Conservation (phyloP, 2,888 invertebrate species). For the Poecilus cupreus region DNA sequence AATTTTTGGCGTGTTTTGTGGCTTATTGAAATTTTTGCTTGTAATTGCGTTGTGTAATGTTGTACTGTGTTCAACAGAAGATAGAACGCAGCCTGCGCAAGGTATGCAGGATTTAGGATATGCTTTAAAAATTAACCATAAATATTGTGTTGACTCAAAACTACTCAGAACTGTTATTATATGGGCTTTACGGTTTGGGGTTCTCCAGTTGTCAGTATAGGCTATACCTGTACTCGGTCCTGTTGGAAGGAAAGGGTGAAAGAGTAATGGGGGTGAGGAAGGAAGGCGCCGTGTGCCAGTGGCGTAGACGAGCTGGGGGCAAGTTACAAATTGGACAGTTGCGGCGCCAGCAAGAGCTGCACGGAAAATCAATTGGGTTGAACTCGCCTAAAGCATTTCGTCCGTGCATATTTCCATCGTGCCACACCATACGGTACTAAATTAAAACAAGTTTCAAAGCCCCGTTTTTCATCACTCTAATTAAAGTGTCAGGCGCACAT, state of each 20-base stretch:
- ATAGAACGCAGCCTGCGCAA: too few relatives aligned
- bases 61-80: too few relatives aligned
- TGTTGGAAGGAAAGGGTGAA: neutral
- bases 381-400: constrained; percentile 50
- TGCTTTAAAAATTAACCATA: too few relatives aligned
- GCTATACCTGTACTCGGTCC: too few relatives aligned
- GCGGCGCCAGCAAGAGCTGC: constrained; percentile 5
- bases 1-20: too few relatives aligned
- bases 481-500: constrained; percentile 71
- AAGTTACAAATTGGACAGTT: constrained; percentile 41
- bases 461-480: constrained; percentile 71
- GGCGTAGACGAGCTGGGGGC: neutral
- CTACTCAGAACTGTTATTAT: too few relatives aligned
- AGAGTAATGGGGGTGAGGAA: constrained; percentile 3
- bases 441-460: constrained; percentile 71
- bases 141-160: too few relatives aligned
- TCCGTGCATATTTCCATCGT: constrained; percentile 51
- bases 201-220: too few relatives aligned
- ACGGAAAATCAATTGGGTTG: constrained; percentile 50
- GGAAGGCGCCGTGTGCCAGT: neutral
- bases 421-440: constrained; percentile 66
- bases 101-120: too few relatives aligned
- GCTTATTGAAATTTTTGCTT: too few relatives aligned
- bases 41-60: too few relatives aligned
- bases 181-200: too few relatives aligned